A percentile compares a stretch with the other conserved stretches of the same genome.
These are phyloP conservation scores for Tragelaphus scriptus DNA, from an alignment of 2,113 vertebrate genomes.

Conservation along the genomic window DNA sequence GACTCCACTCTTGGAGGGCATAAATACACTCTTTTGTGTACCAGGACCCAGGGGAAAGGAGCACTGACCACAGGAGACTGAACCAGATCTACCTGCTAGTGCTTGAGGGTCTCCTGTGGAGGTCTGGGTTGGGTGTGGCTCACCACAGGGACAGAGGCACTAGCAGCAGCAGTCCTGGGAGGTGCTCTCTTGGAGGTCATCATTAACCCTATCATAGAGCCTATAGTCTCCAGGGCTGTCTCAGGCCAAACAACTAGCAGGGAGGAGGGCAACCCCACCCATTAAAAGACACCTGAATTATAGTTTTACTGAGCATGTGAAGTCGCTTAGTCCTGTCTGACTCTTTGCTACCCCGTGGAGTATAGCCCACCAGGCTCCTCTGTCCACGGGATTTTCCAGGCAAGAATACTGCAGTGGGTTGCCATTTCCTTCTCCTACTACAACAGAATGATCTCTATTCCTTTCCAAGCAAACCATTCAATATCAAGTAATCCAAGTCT, in stretches of 20 bases:
- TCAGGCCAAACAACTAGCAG: neutral
- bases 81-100: neutral
- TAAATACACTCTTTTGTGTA: neutral
- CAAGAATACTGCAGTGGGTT: too few relatives aligned
- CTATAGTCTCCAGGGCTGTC: neutral
- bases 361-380: neutral
- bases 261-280: neutral
- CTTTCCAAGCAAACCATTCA: neutral
- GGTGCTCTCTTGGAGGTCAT: neutral
- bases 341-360: neutral
- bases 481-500: neutral
- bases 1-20: neutral
- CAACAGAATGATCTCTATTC: neutral
- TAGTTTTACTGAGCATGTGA: neutral
- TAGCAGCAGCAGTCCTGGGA: neutral
- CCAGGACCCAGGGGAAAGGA: neutral
- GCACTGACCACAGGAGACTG: neutral
- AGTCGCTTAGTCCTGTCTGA: fast-evolving
- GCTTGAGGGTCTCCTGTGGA: neutral
- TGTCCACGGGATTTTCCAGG: neutral
- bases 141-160: neutral
- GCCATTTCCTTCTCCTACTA: neutral
- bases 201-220: neutral
- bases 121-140: neutral
- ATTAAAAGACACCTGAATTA: neutral